Base-by-base conservation (phyloP, 1,140 invertebrate genomes). In the Lepidurus packardi region DNA sequence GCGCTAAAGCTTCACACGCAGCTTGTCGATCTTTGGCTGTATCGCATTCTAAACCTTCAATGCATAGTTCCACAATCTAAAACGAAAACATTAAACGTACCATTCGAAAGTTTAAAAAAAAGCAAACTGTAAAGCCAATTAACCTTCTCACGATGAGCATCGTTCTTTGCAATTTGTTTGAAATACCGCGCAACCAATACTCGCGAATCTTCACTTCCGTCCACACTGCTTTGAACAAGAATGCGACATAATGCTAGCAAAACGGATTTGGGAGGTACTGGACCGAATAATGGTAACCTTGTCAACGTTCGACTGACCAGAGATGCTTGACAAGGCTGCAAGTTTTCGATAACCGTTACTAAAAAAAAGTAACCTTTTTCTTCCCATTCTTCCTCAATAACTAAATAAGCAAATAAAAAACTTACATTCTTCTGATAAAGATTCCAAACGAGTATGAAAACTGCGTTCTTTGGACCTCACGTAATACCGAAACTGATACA, bases 401-500 rank as follows among this genome's bases (percentile, higher is more conserved):
- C 3, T 74, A 74, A 80, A 47, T 7, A 79, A 75, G 77, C 79
- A n/a, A 47, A 73, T 25, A 41, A 73, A 47, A 75, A 21, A 83
- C 84, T 84, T 82, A 86, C 85, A 80, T 81, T 86, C 83, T 78
- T 82, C 81, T 79, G 85, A 81, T 45, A 86, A 80, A 53, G 82
- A 79, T 73, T 84, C 84, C 3, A 86, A 77, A 44, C 83, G 80
- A 43, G 81, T 45, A 25, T 77, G 77, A 21, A 83, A 78, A 9
- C 83, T 78, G 11, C 83, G 82, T n/a, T 82, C 82, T 73, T 85
- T 83, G 5, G 82, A 80, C 21, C 81, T 82, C 74, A 87, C 84
- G 80, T 84, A 86, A 24, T 80, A 78, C 77, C 86, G 83, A 80
- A 86, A 86, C 82, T 87, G 85, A 77, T 85, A 85, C 16, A 86